These are phyloP conservation scores for Orthonychiurus folsomi DNA, from an alignment of 2,888 invertebrate genomes.

Conservation along the genomic window DNA sequence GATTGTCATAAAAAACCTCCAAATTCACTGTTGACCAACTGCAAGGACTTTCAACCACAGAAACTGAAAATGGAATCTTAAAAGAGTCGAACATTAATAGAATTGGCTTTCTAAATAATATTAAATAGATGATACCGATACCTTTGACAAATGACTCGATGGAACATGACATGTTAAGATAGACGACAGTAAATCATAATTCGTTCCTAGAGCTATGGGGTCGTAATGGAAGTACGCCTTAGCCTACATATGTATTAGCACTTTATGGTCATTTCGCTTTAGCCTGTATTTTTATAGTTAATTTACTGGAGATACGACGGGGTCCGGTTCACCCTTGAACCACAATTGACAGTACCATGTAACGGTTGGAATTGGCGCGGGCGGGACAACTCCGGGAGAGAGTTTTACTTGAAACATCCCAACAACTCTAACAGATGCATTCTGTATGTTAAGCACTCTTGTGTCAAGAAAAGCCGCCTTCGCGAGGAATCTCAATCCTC, in stretches of 20 bases:
- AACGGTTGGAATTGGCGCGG: not conserved
- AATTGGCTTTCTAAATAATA: not conserved
- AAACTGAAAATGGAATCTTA: conserved; percentile 8
- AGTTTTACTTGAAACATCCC: conserved; percentile 9
- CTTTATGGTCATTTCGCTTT: too few relatives aligned
- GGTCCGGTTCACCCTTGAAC: conserved; percentile 6
- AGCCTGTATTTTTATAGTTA: not conserved
- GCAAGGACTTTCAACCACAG: conserved; percentile 4
- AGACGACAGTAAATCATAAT: conserved; percentile 10
- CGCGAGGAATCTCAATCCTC: conserved; percentile 6
- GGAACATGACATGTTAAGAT: conserved; percentile 6
- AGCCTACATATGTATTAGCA: not conserved
- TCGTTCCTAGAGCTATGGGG: not conserved
- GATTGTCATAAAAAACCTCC: conserved; percentile 8
- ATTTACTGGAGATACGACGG: too few relatives aligned
- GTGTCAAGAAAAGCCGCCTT: conserved; percentile 3
- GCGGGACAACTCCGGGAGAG: too few relatives aligned
- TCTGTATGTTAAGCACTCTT: not conserved
- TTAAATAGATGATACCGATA: not conserved
- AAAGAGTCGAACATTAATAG: not conserved
- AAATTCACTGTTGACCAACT: conserved; percentile 7
- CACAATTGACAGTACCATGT: conserved; percentile 12
- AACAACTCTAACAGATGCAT: not conserved
- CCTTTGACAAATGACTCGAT: not conserved
- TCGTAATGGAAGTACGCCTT: not conserved